Evolutionary conservation across 1,140 invertebrate genomes (phyloP), one percentile per base, ranked within the genome.

Genomic region (Lasaia peninsularis): DNA sequence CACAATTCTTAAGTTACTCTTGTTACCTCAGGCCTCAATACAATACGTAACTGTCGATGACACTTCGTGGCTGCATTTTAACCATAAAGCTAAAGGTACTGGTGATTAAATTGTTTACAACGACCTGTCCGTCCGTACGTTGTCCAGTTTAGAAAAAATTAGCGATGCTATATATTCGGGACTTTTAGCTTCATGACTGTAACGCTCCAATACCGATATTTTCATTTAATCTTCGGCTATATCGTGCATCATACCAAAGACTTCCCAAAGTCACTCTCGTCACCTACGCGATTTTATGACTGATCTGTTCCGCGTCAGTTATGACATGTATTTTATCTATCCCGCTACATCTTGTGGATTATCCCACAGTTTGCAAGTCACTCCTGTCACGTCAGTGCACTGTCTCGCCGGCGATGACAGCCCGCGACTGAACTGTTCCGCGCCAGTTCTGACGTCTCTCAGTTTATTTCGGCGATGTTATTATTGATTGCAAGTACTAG

Each of bases 401-500:
- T 74, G 71, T 71, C 71, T 67, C 67, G 69, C 58, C 69, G 53
- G 58, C 75, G 78, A 76, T 80, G 78, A 79, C 78, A 80, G 67
- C 53, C 61, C 65, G 65, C 69, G 75, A 80, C 77, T 77, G 70
- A 73, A 77, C 71, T 69, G 75, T 77, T 69, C 77, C 70, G 65
- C 63, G 64, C 64, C 62, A 68, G 49, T 62, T 57, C 61, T 69
- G 68, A 68, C 65, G 56, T 50, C 58, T 79, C 71, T 40, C 53
- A 71, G 73, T 73, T 75, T 77, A 71, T 69, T 71, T 66, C 64
- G 64, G 37, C 20, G 50, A 20, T 63, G 56, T 60, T 66, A 63
- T 67, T 65, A 69, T 66, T 63, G 67, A 71, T 65, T 65, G 67
- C 60, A 60, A 49, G 52, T 49, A 20, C 58, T 58, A 52, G 51